Conservation (phyloP, 2,113 vertebrate species). For the Syngnathus typhle region DNA sequence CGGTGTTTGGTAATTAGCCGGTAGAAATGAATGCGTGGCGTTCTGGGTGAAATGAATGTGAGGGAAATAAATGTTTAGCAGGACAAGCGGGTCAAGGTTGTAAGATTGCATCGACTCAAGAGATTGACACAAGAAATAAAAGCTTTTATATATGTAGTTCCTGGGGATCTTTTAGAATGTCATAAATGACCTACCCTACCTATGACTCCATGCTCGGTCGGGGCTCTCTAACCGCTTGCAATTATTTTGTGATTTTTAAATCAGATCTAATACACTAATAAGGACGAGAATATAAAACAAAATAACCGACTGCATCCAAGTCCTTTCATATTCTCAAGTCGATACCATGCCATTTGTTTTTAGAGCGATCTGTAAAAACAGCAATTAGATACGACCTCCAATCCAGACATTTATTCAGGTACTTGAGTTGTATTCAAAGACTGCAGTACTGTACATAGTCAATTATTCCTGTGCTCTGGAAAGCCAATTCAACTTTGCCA, state of each 20-base stretch:
- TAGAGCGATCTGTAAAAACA: too few species aligned
- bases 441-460: not conserved
- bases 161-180: not conserved
- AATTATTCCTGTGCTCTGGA: slow-evolving; percentile 5
- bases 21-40: slow-evolving; percentile 33
- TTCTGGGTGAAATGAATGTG: slow-evolving; percentile 13
- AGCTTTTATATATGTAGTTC: not conserved
- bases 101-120: not conserved
- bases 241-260: not conserved
- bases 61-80: slow-evolving; percentile 21
- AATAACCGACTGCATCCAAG: not conserved
- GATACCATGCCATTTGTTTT: too few species aligned
- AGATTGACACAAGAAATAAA: not conserved
- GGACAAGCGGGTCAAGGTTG: slow-evolving; percentile 3
- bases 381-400: too few species aligned
- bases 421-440: not conserved
- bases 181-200: not conserved
- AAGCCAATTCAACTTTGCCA: slow-evolving; percentile 47
- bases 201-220: not conserved
- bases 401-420: too few species aligned
- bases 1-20: slow-evolving; percentile 31
- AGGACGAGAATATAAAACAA: not conserved
- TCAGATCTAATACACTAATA: not conserved
- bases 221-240: not conserved
- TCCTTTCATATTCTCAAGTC: not conserved